Evolutionary conservation across 1,140 invertebrate genomes (phyloP).

Genomic region (Drosophila rufa): DNA sequence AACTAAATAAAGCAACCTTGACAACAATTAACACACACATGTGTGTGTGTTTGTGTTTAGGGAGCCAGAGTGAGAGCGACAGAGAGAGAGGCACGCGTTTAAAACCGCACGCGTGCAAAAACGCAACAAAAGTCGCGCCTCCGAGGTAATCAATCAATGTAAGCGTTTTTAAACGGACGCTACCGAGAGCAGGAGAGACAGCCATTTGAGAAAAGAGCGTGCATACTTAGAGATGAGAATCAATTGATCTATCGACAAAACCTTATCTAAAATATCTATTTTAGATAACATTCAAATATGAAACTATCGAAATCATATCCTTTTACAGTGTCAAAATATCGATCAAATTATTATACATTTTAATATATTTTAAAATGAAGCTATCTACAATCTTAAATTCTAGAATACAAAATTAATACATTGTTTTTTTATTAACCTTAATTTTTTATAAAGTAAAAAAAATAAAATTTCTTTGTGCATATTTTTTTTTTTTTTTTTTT

Average conservation of each 20-base stretch:
- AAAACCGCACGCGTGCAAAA: slow-evolving; percentile 65
- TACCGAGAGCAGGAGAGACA: not conserved
- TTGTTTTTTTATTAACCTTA: too few species aligned
- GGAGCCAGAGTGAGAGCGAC: not conserved
- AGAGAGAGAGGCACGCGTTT: slow-evolving; percentile 42
- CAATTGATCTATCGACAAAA: not conserved
- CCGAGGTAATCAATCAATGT: slow-evolving; percentile 79
- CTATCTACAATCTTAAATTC: too few species aligned
- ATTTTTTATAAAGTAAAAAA: too few species aligned
- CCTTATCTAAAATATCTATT: not conserved
- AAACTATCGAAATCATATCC: too few species aligned
- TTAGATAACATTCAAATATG: not conserved
- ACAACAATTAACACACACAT: slow-evolving; percentile 74
- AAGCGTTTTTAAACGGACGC: slow-evolving; percentile 66
- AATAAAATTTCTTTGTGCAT: too few species aligned
- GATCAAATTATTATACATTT: too few species aligned
- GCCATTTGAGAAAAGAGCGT: too few species aligned
- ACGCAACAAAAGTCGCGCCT: slow-evolving; percentile 74
- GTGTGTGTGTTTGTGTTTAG: not conserved
- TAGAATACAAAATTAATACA: too few species aligned
- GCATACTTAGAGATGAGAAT: too few species aligned
- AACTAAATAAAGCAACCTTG: slow-evolving; percentile 77
- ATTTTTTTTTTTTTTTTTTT: too few species aligned
- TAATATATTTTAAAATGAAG: too few species aligned
- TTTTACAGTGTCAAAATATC: too few species aligned